Conservation (phyloP, 1,140 invertebrate species). For the Drosophila pseudoananassae region DNA sequence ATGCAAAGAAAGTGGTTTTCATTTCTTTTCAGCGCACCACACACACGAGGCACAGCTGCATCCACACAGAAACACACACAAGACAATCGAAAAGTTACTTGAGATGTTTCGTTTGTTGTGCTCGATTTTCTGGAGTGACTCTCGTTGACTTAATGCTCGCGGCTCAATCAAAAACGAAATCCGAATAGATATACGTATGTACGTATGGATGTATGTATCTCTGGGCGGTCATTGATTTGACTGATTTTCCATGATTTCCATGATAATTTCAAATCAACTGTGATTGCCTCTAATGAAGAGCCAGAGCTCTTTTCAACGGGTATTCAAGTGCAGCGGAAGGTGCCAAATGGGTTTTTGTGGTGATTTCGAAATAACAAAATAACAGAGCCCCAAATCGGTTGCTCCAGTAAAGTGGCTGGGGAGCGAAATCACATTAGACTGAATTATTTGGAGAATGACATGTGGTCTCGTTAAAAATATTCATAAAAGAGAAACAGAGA, state of each 20-base stretch:
- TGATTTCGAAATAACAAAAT: constrained; percentile 15
- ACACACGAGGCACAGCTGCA: constrained; percentile 39
- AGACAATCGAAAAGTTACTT: constrained; percentile 16
- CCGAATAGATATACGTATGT: constrained; percentile 9
- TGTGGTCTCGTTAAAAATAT: constrained; percentile 19
- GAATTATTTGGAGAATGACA: constrained; percentile 36
- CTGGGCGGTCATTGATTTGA: constrained; percentile 64
- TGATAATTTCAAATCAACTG: constrained; percentile 44
- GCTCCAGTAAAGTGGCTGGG: constrained; percentile 28
- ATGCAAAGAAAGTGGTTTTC: constrained; percentile 84
- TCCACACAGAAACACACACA: constrained; percentile 38
- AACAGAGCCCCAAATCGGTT: constrained; percentile 28
- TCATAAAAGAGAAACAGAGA: constrained; percentile 2
- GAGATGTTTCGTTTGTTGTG: constrained; percentile 31
- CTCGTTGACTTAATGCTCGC: constrained; percentile 47
- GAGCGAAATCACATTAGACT: constrained; percentile 19
- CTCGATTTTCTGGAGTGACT: constrained; percentile 37
- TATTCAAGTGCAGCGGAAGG: constrained; percentile 3
- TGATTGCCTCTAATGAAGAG: constrained; percentile 54
- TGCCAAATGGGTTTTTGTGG: constrained; percentile 65
- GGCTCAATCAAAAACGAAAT: constrained; percentile 52
- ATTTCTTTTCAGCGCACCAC: constrained; percentile 72
- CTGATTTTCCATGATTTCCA: constrained; percentile 63
- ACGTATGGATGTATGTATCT: neutral
- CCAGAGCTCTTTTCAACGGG: constrained; percentile 1